phyloP scores from a whole-genome alignment of 2,113 vertebrate species.

The Salvelinus namaycush region DNA sequence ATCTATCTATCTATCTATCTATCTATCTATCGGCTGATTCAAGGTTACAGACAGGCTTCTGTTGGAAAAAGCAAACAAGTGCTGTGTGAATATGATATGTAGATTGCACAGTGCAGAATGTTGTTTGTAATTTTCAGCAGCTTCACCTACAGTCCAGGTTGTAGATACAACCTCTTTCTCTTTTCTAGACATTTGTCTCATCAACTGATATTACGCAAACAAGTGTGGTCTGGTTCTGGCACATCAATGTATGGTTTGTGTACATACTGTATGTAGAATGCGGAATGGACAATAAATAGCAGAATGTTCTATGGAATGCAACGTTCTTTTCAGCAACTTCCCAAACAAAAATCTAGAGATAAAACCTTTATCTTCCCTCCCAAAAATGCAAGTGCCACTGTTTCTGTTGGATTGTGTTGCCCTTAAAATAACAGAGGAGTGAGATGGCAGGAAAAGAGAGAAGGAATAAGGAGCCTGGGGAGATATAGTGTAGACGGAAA shows the following conservation, averaged over 20 bases:
- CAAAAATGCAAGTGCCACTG: not conserved
- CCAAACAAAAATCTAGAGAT: not conserved
- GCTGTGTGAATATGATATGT: too few species aligned
- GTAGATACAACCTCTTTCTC: too few species aligned
- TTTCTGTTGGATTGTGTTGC: slow-evolving; percentile 27
- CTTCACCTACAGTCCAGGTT: too few species aligned
- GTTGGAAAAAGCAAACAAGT: not conserved
- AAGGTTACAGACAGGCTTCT: not conserved
- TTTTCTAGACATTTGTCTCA: not conserved
- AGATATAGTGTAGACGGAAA: slow-evolving; percentile 40
- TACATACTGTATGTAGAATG: not conserved
- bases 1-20: too few species aligned
- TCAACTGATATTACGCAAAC: too few species aligned
- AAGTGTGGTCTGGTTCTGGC: not conserved
- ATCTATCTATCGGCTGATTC: not conserved
- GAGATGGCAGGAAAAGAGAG: slow-evolving; percentile 23
- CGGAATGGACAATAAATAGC: not conserved
- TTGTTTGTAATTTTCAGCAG: too few species aligned
- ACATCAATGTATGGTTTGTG: not conserved
- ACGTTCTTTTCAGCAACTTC: not conserved
- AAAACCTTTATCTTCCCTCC: not conserved
- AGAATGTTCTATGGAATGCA: not conserved
- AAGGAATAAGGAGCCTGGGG: slow-evolving; percentile 28
- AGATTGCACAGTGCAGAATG: too few species aligned
- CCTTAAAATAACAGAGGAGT: slow-evolving; percentile 29